Conservation (phyloP, 2,797 vertebrate genomes). For the Neosilurus mollespiculum region DNA sequence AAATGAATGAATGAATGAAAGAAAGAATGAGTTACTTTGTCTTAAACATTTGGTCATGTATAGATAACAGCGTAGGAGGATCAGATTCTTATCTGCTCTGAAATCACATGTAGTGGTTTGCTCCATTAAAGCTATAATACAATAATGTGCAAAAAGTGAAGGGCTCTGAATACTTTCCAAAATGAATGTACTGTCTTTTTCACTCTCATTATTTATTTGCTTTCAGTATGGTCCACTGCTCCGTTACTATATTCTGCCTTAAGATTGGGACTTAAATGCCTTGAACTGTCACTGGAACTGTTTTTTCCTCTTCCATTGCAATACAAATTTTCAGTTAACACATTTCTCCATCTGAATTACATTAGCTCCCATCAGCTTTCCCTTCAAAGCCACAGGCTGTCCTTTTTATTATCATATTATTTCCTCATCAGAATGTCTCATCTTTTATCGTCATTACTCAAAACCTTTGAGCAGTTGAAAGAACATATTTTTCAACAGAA, state of each 20-base stretch:
- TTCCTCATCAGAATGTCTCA: conserved; percentile 46
- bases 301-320: conserved; percentile 44
- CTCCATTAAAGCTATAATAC: not conserved
- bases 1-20: too few species aligned
- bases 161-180: not conserved
- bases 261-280: conserved; percentile 26
- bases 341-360: conserved; percentile 62
- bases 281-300: not conserved
- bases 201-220: not conserved
- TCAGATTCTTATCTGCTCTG: too few species aligned
- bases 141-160: not conserved
- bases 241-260: conserved; percentile 2
- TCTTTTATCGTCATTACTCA: conserved; percentile 53
- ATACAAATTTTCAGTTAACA: conserved; percentile 59
- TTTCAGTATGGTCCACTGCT: not conserved
- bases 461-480: conserved; percentile 56
- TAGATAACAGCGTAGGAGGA: too few species aligned
- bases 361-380: conserved; percentile 54
- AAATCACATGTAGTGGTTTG: too few species aligned
- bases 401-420: conserved; percentile 52
- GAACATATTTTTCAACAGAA: conserved; percentile 56
- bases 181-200: not conserved
- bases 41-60: too few species aligned
- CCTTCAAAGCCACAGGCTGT: conserved; percentile 51
- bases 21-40: too few species aligned